phyloP scores from a whole-genome alignment of 2,797 vertebrate genomes.

The Acrocephalus scirpaceus region DNA sequence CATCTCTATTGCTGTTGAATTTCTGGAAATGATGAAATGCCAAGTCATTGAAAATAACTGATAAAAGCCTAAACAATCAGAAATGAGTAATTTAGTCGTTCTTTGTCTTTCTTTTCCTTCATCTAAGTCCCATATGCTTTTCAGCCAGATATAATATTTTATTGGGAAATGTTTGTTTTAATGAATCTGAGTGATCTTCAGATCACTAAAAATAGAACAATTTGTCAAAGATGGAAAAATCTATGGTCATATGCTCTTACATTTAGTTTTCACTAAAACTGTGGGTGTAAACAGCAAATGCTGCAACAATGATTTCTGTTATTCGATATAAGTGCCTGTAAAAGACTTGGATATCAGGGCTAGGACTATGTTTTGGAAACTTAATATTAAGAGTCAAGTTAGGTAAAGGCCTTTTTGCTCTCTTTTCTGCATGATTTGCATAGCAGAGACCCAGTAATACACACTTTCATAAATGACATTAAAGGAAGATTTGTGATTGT shows the following conservation, averaged over 20 bases:
- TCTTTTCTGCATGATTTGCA: not conserved
- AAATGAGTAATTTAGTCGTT: conserved; percentile 39
- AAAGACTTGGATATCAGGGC: not conserved
- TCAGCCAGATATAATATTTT: conserved; percentile 28
- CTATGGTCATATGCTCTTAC: not conserved
- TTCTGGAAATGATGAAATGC: conserved; percentile 64
- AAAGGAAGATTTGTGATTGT: not conserved
- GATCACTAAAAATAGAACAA: not conserved
- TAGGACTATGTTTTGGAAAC: not conserved
- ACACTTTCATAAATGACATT: fast-evolving
- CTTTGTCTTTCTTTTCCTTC: conserved; percentile 45
- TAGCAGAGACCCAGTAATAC: not conserved
- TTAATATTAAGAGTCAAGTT: not conserved
- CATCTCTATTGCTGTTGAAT: conserved; percentile 54
- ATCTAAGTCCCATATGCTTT: not conserved
- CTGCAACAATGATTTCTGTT: not conserved
- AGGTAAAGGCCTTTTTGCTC: not conserved
- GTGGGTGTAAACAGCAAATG: not conserved
- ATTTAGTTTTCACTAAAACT: not conserved
- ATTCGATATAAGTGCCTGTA: not conserved
- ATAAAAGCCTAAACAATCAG: conserved; percentile 41
- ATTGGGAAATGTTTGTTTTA: conserved; percentile 16
- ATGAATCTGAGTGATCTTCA: not conserved
- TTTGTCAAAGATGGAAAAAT: conserved; percentile 5
- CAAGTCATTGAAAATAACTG: conserved; percentile 49